These are phyloP conservation scores for Martes flavigula DNA, from an alignment of 2,797 vertebrate species.

Conservation along the genomic window DNA sequence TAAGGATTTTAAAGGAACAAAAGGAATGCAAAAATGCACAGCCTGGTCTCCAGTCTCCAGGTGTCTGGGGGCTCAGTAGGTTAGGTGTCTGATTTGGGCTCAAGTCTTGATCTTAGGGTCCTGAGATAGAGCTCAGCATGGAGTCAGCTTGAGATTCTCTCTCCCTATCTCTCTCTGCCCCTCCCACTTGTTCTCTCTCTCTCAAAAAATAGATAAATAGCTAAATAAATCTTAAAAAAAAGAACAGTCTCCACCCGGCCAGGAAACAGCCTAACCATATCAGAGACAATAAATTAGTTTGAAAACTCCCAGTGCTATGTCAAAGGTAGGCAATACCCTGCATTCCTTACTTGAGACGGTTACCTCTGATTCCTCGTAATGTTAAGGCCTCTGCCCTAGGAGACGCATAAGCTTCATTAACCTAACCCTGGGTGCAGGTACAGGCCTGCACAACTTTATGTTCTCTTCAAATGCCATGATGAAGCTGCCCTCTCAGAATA, in stretches of 20 bases:
- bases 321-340: not conserved
- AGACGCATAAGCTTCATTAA: not conserved
- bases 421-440: not conserved
- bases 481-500: not conserved
- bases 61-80: not conserved
- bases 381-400: not conserved
- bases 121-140: too few relatives aligned
- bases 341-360: not conserved
- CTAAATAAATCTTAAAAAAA: not conserved
- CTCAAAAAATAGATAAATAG: too few relatives aligned
- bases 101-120: too few relatives aligned
- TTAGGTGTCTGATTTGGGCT: not conserved
- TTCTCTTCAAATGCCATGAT: not conserved
- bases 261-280: not conserved
- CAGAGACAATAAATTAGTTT: not conserved
- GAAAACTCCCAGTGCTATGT: not conserved
- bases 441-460: not conserved
- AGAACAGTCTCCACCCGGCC: not conserved
- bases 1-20: not conserved
- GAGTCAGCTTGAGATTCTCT: too few relatives aligned
- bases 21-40: not conserved
- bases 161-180: too few relatives aligned
- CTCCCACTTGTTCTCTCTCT: too few relatives aligned
- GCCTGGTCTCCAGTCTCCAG: too few relatives aligned
- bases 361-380: not conserved